Base-by-base conservation (phyloP, 2,797 vertebrate genomes). In the Xiphorhynchus erythropygius region DNA sequence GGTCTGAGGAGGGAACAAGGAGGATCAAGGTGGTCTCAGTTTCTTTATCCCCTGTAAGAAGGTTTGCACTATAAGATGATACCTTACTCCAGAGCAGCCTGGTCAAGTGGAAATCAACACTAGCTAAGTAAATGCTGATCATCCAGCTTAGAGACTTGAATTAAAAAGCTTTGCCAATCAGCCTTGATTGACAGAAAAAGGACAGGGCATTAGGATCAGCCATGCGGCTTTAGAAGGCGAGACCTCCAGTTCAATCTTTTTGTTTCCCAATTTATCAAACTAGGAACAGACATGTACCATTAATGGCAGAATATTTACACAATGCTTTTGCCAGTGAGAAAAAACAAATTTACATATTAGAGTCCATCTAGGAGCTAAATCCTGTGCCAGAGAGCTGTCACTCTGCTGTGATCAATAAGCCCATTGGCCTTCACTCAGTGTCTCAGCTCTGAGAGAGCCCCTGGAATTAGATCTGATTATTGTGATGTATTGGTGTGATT, bases 151-250 rank as follows among this genome's bases (percentile, higher is more conserved):
- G 83, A 87, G 89, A 94, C 87, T 96, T 93, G 91, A 96, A 95
- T 97, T 97, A 93, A 97, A 97, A 96, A 96, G 97, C 94, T 95
- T 96, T 95, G 81, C 71, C 87, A 93, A 91, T 95, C 92, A 91
- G 78, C 46, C 79, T 88, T 94, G 89, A 94, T 78, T 85, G 87
- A 84, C 16, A 89, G 94, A 95, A 94, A 85, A 96, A 92, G 81
- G 93, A 81, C 92, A 86, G 81, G 60, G 85, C 76, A 60, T 75
- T 85, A 92, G 84, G 78, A 93, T 92, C 88, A 93, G 78, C 53
- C 68, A 41, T 2, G 19, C 5, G 2, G 82, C 75, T 90, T 89
- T 85, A 78, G 81, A 65, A 92, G 64, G 76, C 81, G 86, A 62
- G 70, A 64, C n/a, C 35, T 71, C 76, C 56, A 27, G 53, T 49